These are phyloP conservation scores for Hyposoter didymator DNA, from an alignment of 2,888 invertebrate genomes.

Conservation along the genomic window DNA sequence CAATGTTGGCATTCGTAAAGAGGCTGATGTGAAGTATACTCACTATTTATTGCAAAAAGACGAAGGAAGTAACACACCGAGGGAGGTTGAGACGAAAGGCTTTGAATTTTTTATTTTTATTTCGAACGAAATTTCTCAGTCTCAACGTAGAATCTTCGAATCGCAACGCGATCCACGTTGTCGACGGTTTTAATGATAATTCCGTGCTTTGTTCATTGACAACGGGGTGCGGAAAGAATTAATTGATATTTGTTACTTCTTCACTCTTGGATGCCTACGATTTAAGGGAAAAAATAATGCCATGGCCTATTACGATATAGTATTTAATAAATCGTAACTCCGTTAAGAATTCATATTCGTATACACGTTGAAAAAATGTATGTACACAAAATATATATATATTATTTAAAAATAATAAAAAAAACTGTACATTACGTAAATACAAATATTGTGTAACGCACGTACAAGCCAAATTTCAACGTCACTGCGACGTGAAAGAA, in stretches of 20 bases:
- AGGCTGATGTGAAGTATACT: constrained; percentile 71
- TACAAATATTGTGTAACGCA: constrained; percentile 60
- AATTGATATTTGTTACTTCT: constrained; percentile 45
- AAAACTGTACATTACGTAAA: constrained; percentile 59
- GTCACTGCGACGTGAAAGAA: constrained; percentile 13
- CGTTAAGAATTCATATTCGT: constrained; percentile 64
- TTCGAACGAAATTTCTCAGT: constrained; percentile 12
- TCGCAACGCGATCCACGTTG: background rate
- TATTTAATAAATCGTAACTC: constrained; percentile 74
- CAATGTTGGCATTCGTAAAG: constrained; percentile 71
- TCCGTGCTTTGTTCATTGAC: background rate
- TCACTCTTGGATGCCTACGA: constrained; percentile 73
- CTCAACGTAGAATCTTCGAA: background rate
- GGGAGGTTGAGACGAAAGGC: background rate
- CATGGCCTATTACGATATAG: constrained; percentile 80
- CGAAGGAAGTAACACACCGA: background rate
- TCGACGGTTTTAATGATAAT: background rate
- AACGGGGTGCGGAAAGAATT: background rate
- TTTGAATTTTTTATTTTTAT: background rate
- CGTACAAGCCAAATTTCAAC: constrained; percentile 57
- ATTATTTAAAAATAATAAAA: constrained; percentile 65
- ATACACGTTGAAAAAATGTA: constrained; percentile 38
- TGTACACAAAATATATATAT: constrained; percentile 44
- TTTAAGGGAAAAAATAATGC: constrained; percentile 73
- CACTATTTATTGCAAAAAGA: constrained; percentile 9